Evolutionary conservation across 1,140 invertebrate genomes (phyloP), one percentile per base, ranked within the genome.

Genomic region (Mercenaria mercenaria): DNA sequence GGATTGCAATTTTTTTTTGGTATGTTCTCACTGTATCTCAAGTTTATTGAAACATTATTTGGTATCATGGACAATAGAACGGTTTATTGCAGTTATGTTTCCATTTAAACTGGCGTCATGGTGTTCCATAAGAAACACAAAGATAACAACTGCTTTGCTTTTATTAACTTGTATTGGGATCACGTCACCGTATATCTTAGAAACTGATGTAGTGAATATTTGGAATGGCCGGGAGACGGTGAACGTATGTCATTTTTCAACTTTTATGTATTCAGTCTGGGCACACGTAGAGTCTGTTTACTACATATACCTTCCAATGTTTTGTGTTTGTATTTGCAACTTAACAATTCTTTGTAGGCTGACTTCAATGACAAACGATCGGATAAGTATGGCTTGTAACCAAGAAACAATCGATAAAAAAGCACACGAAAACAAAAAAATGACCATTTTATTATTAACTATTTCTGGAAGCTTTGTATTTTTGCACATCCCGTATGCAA

Each of bases 351-450:
- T 77, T 32, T 32, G 20, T 3, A 15, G 23, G 26, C 39, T 77
- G 0, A 20, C 15, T 26, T 2, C 74, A 29, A 77, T 77, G 74
- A 52, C 41, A 26, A 77, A 77, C 50, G 74, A 41, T 4, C 39
- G 74, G 13, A 52, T 52, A 4, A 43, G 26, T 15, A 52, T 77
- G 74, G 10, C 76, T 13, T 15, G 76, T n/a, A 56, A 79, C 32
- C n/a, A 56, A 37, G 76, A 79, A 23, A 56, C 47, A 37, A 50
- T 79, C 37, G 50, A 79, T 15, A 79, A 79, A 50, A 79, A 26
- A 23, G 26, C 47, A 15, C 20, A 37, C 6, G 76, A 79, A 79
- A 37, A 79, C 11, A 50, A 29, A 18, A 23, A 50, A 50, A 52
- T 79, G 76, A 52, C 76, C 3, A 79, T 79, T 20, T 18, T 79